phyloP scores from a whole-genome alignment of 2,888 invertebrate genomes.

The Nebria salina region DNA sequence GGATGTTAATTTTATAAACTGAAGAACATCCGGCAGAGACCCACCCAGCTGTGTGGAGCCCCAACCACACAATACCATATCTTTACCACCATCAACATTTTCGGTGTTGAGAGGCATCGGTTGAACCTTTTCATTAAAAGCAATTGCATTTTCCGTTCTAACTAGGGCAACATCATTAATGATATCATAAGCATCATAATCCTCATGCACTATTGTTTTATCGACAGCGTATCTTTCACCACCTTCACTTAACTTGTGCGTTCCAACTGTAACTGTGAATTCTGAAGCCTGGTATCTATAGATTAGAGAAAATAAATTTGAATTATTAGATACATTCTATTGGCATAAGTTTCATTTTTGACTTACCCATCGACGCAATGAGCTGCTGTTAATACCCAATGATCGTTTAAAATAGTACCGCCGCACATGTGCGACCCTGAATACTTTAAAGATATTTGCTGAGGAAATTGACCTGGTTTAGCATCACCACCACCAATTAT shows the following conservation, averaged over 20 bases:
- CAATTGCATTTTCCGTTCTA: constrained; percentile 29
- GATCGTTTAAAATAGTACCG: constrained; percentile 67
- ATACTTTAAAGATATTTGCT: constrained; percentile 65
- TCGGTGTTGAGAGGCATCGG: constrained; percentile 53
- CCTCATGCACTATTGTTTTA: constrained; percentile 57
- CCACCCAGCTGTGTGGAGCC: constrained; percentile 67
- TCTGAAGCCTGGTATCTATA: constrained; percentile 35
- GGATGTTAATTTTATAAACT: constrained; percentile 65
- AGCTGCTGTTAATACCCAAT: constrained; percentile 67
- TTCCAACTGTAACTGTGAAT: constrained; percentile 64
- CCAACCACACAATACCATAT: constrained; percentile 64
- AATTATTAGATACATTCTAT: no score
- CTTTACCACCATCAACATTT: constrained; percentile 58
- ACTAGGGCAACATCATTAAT: constrained; percentile 51
- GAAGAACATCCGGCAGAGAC: constrained; percentile 64
- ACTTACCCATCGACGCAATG: constrained; percentile 67
- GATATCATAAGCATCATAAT: constrained; percentile 42
- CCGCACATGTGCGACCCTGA: constrained; percentile 69
- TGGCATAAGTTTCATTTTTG: neutral
- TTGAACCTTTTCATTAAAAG: constrained; percentile 48
- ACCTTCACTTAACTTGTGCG: constrained; percentile 63
- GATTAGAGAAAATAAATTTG: no score
- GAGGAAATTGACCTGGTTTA: constrained; percentile 64
- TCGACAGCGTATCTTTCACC: constrained; percentile 62
- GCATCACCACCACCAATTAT: constrained; percentile 68